Evolutionary conservation across 2,113 vertebrate species (phyloP).

Genomic region (Ivindomyrus marchei): DNA sequence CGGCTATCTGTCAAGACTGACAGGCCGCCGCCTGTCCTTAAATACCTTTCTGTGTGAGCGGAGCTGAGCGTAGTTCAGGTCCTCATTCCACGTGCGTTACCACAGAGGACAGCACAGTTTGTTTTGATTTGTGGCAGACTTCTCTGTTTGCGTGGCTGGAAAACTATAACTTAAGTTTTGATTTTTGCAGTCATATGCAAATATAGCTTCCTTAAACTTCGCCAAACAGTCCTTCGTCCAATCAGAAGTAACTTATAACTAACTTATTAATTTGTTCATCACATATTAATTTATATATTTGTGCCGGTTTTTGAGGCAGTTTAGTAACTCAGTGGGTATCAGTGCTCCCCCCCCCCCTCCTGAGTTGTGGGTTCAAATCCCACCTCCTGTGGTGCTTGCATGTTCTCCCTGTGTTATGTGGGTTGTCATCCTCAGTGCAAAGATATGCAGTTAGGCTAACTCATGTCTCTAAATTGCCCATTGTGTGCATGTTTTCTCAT

Average conservation of each 20-base stretch:
- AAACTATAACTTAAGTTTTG: neutral
- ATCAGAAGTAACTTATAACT: neutral
- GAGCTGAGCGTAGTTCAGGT: neutral
- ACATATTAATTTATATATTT: neutral
- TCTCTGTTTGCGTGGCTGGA: neutral
- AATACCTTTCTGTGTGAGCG: neutral
- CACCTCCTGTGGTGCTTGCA: neutral
- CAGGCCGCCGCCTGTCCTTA: neutral
- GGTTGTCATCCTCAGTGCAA: neutral
- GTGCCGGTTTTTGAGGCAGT: neutral
- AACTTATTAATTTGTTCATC: neutral
- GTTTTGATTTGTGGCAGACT: neutral
- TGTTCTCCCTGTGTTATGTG: neutral
- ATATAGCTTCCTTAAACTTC: neutral
- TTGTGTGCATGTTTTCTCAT: neutral
- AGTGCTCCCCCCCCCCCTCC: neutral
- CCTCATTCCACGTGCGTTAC: neutral
- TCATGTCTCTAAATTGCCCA: neutral
- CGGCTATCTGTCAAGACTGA: neutral
- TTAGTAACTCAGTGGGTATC: neutral
- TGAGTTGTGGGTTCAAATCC: neutral
- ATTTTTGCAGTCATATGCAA: neutral
- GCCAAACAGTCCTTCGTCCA: neutral
- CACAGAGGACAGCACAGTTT: neutral
- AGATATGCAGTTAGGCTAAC: neutral